Base-by-base conservation (phyloP, 2,888 invertebrate species). In the Lasioglossum morio region DNA sequence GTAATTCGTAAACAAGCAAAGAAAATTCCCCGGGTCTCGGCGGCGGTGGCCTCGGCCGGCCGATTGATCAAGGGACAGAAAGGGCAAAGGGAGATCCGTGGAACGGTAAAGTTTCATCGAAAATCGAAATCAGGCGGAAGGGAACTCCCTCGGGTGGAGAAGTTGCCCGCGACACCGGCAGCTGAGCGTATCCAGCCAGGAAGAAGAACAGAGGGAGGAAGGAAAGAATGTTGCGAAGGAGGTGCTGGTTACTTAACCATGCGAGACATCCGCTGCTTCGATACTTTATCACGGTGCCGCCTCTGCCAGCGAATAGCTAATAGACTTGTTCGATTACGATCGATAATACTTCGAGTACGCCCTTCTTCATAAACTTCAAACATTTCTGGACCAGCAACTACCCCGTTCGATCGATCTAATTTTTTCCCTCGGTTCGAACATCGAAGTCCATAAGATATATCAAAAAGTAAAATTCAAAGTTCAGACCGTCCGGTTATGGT, bases 121-220 rank as follows among this genome's bases (percentile, higher is more conserved):
- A 92, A 92, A 92, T 94, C 92, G 91, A 93, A 94, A 94, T 94
- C 93, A 92, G 92, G 90, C 92, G 92, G 91, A 91, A 92, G 91
- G 91, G 88, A 89, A 78, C 82, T 92, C 93, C 90, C 92, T 80
- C 76, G 91, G 88, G 94, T 88, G 91, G 89, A 87, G 91, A 94
- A 94, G 89, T 93, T 93, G 84, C 87, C 85, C 84, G 89, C 90
- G 90, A 89, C 91, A 86, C 82, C 87, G 85, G 75, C 82, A 90
- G 86, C 83, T 86, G 86, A 89, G 87, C 86, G 88, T 86, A 81
- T 77, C 86, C 77, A 75, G 57, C 57, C 75, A 60, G 48, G 19
- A 78, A 77, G 76, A 83, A 76, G 73, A 53, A 73, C 63, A 72
- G 46, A 69, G 37, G 72, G 74, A 34, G 66, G 66, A 83, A 74